phyloP scores from a whole-genome alignment of 2,888 invertebrate genomes.

The Drosophila kanekoi region DNA sequence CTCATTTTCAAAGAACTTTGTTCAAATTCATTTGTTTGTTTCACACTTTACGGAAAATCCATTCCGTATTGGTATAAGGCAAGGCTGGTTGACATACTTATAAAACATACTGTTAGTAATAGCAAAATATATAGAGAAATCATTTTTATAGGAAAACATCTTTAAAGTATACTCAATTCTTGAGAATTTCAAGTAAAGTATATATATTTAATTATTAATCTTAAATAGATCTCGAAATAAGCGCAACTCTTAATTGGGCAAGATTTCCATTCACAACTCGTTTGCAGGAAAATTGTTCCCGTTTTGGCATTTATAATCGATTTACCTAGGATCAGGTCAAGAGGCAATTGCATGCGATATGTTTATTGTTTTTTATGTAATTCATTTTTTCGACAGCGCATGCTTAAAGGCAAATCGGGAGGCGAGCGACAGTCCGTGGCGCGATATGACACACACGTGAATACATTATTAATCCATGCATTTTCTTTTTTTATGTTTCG shows the following conservation, averaged over 20 bases:
- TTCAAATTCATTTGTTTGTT: no score
- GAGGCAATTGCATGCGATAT: background rate
- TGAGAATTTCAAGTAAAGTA: no score
- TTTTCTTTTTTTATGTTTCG: conserved; percentile 1
- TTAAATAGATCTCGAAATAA: no score
- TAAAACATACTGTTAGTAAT: background rate
- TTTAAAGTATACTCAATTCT: no score
- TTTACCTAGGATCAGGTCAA: background rate
- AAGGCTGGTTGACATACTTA: background rate
- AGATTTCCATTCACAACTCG: background rate
- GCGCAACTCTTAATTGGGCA: background rate
- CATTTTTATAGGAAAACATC: no score
- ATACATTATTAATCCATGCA: conserved; percentile 29
- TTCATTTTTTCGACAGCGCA: background rate
- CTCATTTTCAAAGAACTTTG: no score
- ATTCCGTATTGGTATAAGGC: no score
- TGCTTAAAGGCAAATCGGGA: background rate
- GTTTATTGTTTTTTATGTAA: background rate
- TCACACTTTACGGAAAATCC: no score
- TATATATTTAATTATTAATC: no score
- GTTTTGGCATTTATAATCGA: background rate
- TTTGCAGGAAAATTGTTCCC: background rate
- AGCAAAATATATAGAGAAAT: background rate
- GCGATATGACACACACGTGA: conserved; percentile 18
- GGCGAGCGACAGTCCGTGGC: background rate